Evolutionary conservation across 2,888 invertebrate species (phyloP).

Genomic region (Nesidiocoris tenuis): DNA sequence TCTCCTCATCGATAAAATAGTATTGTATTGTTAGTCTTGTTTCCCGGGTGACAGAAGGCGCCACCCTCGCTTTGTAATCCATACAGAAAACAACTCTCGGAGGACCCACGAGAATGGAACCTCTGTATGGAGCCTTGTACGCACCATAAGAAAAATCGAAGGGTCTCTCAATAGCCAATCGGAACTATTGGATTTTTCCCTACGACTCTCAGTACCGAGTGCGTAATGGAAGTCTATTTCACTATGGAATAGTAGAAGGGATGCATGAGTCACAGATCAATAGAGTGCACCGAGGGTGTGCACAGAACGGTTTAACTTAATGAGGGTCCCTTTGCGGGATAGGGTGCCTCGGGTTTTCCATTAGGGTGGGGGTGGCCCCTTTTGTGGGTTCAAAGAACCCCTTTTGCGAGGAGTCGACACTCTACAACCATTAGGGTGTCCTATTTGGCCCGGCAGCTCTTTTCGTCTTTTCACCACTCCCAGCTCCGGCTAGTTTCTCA

Average conservation of each 20-base stretch:
- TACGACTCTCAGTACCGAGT: slow-evolving; percentile 5
- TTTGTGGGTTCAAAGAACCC: slow-evolving; percentile 11
- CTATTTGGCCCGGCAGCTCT: not conserved
- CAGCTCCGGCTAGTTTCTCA: not conserved
- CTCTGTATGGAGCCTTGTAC: no score
- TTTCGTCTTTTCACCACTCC: not conserved
- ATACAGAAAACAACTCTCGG: slow-evolving; percentile 17
- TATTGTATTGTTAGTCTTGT: not conserved
- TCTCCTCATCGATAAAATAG: no score
- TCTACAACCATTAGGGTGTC: slow-evolving; percentile 8
- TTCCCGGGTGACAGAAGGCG: slow-evolving; percentile 19
- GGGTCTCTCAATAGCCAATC: slow-evolving; percentile 18
- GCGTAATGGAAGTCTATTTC: slow-evolving; percentile 3
- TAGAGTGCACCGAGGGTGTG: slow-evolving; percentile 14
- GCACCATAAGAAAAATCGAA: not conserved
- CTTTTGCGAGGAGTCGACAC: not conserved
- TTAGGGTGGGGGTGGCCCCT: slow-evolving; percentile 12
- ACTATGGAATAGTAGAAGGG: slow-evolving; percentile 1
- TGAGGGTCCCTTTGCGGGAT: slow-evolving; percentile 12
- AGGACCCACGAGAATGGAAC: no score
- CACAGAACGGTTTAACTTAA: slow-evolving; percentile 20
- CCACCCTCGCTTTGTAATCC: slow-evolving; percentile 15
- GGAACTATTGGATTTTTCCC: slow-evolving; percentile 15
- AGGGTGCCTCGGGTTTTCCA: not conserved
- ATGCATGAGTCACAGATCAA: slow-evolving; percentile 24